A percentile compares a stretch with the other conserved stretches of the same genome.
Conservation (phyloP, 2,797 vertebrate species). For the Apogon talboti region DNA sequence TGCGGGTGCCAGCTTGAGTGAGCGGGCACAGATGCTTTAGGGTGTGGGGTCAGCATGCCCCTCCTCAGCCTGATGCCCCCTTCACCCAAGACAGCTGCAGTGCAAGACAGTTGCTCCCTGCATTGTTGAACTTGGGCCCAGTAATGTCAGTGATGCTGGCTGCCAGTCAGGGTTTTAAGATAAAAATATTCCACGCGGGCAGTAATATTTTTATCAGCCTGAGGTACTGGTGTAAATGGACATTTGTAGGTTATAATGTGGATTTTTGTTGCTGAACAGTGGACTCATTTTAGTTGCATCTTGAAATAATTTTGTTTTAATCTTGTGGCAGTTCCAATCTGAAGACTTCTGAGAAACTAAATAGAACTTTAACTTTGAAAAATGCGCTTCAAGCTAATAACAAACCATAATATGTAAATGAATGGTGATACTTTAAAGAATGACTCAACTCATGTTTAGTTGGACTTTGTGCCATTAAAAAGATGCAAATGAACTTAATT, state of each 20-base stretch:
- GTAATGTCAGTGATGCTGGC: slow-evolving; percentile 36
- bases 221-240: slow-evolving; percentile 15
- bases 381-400: too few relatives aligned
- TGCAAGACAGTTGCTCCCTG: slow-evolving; percentile 51
- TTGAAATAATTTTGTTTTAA: neutral
- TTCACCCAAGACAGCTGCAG: slow-evolving; percentile 74
- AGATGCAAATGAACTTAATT: too few relatives aligned
- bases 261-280: slow-evolving; percentile 5
- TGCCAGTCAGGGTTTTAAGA: slow-evolving; percentile 30
- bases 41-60: slow-evolving; percentile 51
- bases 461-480: too few relatives aligned
- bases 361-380: too few relatives aligned
- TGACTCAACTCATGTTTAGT: too few relatives aligned
- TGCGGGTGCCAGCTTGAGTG: slow-evolving; percentile 51
- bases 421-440: too few relatives aligned
- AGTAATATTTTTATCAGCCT: slow-evolving; percentile 39
- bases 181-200: slow-evolving; percentile 49
- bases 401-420: too few relatives aligned
- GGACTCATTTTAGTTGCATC: neutral
- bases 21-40: slow-evolving; percentile 56
- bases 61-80: slow-evolving; percentile 52
- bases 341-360: too few relatives aligned
- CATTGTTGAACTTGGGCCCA: slow-evolving; percentile 40
- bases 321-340: too few relatives aligned
- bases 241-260: slow-evolving; percentile 15